These are phyloP conservation scores for Papilio elwesi DNA, from an alignment of 2,888 invertebrate genomes.

Conservation along the genomic window DNA sequence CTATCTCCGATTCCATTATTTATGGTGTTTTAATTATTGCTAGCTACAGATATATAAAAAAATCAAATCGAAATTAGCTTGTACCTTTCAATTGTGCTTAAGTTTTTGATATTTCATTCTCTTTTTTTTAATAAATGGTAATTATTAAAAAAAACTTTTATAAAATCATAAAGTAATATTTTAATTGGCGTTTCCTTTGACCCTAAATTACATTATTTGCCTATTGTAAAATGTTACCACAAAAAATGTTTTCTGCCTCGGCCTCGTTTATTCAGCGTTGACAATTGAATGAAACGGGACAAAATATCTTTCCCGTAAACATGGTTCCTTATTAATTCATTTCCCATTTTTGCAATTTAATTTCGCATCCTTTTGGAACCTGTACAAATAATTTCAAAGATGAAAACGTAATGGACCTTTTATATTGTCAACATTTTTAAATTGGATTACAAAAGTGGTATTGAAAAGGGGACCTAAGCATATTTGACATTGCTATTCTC, in stretches of 20 bases:
- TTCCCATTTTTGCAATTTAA: conserved; percentile 13
- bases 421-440: background rate
- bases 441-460: background rate
- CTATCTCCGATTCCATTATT: background rate
- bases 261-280: conserved; percentile 1
- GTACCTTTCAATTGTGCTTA: background rate
- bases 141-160: background rate
- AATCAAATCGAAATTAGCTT: background rate
- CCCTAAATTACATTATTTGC: conserved; percentile 3
- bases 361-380: conserved; percentile 2
- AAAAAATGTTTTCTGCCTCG: background rate
- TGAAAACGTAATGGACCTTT: background rate
- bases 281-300: conserved; percentile 13
- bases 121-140: background rate
- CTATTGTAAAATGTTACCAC: conserved; percentile 2
- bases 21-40: background rate
- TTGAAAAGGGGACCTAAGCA: background rate
- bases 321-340: conserved; percentile 13
- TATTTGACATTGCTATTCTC: background rate
- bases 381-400: conserved; percentile 9
- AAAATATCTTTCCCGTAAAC: conserved; percentile 4
- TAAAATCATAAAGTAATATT: background rate
- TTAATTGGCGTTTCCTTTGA: background rate
- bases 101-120: background rate
- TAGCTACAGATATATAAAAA: background rate